These are phyloP conservation scores for Abrostola triplasia DNA, from an alignment of 2,888 invertebrate genomes.

Conservation along the genomic window DNA sequence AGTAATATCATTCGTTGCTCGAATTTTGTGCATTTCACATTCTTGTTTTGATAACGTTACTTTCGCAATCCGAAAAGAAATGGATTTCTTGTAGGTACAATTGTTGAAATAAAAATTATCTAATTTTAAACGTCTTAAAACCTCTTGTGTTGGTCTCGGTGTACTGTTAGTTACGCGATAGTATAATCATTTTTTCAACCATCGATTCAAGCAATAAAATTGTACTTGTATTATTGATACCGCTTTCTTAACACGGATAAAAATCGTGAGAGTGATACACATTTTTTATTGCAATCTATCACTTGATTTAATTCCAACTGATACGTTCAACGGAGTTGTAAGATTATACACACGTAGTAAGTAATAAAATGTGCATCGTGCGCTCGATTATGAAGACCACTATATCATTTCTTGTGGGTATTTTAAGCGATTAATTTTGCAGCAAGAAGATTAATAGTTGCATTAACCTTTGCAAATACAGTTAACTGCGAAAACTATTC, in stretches of 20 bases:
- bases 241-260: constrained; percentile 6
- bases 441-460: constrained; percentile 7
- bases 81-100: no score
- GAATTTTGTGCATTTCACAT: no score
- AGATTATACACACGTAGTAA: not conserved
- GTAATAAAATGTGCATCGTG: not conserved
- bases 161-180: not conserved
- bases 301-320: constrained; percentile 8
- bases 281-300: constrained; percentile 9
- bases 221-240: constrained; percentile 1
- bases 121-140: not conserved
- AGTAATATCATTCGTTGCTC: no score
- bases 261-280: constrained; percentile 6
- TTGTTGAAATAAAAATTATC: no score
- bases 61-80: no score
- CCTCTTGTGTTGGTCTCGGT: not conserved
- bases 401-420: not conserved
- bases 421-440: not conserved
- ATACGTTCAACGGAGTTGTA: constrained; percentile 3
- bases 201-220: constrained; percentile 2
- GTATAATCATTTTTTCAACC: constrained; percentile 1
- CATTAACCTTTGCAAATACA: constrained; percentile 12
- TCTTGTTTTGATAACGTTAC: no score
- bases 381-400: not conserved
- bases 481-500: not conserved